Evolutionary conservation across 1,140 invertebrate genomes (phyloP).

Genomic region (Leptopilina boulardi): DNA sequence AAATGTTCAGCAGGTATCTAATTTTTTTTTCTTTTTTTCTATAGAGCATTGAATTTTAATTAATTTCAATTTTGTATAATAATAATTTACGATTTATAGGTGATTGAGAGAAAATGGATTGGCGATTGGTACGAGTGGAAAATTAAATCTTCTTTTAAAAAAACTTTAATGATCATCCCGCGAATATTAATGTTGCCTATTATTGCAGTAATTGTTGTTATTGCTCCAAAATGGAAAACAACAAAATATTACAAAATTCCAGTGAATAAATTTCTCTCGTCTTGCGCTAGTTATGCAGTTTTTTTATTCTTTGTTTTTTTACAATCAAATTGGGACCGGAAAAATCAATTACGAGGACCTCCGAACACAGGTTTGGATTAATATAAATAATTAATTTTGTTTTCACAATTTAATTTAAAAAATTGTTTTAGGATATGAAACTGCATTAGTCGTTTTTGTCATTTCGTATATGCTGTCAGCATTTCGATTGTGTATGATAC

Average conservation of each 20-base stretch:
- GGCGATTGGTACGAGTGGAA: conserved; percentile 78
- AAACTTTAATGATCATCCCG: conserved; percentile 65
- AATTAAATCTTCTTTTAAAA: conserved; percentile 64
- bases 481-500: conserved; percentile 75
- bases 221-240: conserved; percentile 69
- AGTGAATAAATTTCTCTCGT: conserved; percentile 79
- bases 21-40: no score
- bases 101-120: conserved; percentile 73
- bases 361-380: conserved; percentile 71
- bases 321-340: conserved; percentile 78
- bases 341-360: conserved; percentile 74
- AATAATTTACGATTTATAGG: conserved; percentile 35
- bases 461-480: conserved; percentile 72
- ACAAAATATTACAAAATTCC: conserved; percentile 75
- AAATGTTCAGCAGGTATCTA: conserved; percentile 82
- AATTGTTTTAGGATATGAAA: conserved; percentile 68
- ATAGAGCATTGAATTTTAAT: background rate
- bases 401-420: no score
- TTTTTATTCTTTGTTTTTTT: conserved; percentile 80
- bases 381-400: background rate
- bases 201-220: conserved; percentile 71
- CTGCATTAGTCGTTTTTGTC: conserved; percentile 72
- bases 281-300: conserved; percentile 79
- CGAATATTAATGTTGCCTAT: conserved; percentile 73
- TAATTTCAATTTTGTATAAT: conserved; percentile 16